Conservation (phyloP, 2,797 vertebrate species). For the Masticophis lateralis region DNA sequence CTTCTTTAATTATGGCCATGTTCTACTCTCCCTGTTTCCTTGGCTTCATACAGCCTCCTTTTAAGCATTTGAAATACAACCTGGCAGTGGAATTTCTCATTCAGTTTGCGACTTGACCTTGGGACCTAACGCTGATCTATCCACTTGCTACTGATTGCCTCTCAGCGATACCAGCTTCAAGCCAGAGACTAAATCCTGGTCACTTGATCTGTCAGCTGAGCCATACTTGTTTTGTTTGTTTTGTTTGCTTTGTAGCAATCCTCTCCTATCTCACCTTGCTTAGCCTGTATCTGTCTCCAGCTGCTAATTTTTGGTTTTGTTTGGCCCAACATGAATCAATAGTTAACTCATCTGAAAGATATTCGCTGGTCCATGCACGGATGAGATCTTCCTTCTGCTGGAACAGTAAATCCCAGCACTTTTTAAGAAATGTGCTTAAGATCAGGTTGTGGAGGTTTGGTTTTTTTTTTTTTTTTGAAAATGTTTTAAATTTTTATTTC, state of each 20-base stretch:
- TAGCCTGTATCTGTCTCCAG: background rate
- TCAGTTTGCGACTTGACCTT: background rate
- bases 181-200: background rate
- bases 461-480: too few species aligned
- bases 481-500: too few species aligned
- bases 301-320: background rate
- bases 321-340: background rate
- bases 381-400: background rate
- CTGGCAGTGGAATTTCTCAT: background rate
- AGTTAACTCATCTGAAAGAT: background rate
- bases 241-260: background rate
- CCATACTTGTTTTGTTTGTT: background rate
- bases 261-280: background rate
- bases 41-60: background rate
- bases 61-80: background rate
- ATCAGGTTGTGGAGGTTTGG: background rate
- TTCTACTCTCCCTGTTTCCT: background rate
- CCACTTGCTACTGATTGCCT: background rate
- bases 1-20: background rate
- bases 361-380: rapidly evolving
- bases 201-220: background rate
- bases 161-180: background rate
- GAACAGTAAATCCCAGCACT: background rate
- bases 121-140: background rate
- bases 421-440: too few species aligned